Evolutionary conservation across 2,113 vertebrate species (phyloP).

Genomic region (Grantiella picta): DNA sequence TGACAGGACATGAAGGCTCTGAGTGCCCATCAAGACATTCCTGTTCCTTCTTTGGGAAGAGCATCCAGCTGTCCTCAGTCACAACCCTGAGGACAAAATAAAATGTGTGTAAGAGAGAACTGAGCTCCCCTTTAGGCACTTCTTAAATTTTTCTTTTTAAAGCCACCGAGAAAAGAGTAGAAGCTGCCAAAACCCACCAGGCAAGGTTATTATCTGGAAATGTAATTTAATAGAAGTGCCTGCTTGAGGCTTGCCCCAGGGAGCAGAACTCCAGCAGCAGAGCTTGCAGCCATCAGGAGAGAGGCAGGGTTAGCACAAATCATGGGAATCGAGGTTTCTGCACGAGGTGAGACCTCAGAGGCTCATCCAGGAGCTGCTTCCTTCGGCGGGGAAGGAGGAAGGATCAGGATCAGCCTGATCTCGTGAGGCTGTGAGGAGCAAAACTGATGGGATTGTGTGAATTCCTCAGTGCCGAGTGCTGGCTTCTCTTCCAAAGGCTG

Average conservation of each 20-base stretch:
- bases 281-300: not conserved
- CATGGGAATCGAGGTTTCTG: not conserved
- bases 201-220: conserved; percentile 1
- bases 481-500: not conserved
- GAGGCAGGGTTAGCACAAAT: not conserved
- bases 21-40: not conserved
- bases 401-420: not conserved
- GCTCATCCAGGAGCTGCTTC: not conserved
- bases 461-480: not conserved
- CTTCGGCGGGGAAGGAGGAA: not conserved
- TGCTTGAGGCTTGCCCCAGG: not conserved
- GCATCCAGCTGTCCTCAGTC: not conserved
- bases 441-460: not conserved
- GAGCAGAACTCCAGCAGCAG: not conserved
- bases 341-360: not conserved
- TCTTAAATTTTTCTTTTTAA: not conserved
- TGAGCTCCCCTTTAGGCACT: not conserved
- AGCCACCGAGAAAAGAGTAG: not conserved
- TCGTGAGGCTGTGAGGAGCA: not conserved
- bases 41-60: not conserved
- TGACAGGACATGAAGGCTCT: not conserved
- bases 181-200: not conserved
- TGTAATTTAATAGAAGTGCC: not conserved
- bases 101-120: not conserved
- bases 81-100: not conserved